These are phyloP conservation scores for Diadegma fenestrale DNA, from an alignment of 2,888 invertebrate species.

Conservation along the genomic window DNA sequence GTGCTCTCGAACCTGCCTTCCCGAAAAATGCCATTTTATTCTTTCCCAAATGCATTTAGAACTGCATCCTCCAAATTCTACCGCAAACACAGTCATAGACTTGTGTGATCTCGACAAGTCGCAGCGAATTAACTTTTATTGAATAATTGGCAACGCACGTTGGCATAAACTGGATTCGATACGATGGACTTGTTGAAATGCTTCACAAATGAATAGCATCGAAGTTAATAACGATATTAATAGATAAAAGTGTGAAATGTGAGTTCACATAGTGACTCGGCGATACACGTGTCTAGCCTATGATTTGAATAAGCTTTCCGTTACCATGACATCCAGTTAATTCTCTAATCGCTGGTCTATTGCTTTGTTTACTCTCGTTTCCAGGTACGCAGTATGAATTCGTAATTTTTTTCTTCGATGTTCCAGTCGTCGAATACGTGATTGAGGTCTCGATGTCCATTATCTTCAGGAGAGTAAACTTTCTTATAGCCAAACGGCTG, in stretches of 20 bases:
- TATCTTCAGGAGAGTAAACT: conserved; percentile 7
- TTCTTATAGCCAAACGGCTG: conserved; percentile 9
- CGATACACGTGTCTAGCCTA: neutral
- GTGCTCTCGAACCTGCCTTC: neutral
- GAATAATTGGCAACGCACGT: no score
- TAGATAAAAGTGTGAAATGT: neutral
- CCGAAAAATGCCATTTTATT: neutral
- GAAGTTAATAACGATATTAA: neutral
- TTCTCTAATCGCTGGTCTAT: conserved; percentile 18
- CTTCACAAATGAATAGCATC: neutral
- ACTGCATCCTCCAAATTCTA: neutral
- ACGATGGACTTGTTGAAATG: neutral
- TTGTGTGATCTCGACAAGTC: neutral
- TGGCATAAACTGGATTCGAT: neutral
- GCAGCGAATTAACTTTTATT: no score
- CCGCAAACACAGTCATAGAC: neutral
- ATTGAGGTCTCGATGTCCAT: conserved; percentile 40
- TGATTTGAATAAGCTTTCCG: conserved; percentile 43
- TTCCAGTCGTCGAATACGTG: conserved; percentile 38
- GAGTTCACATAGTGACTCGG: neutral
- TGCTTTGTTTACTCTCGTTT: conserved; percentile 14
- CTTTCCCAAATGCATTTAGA: neutral
- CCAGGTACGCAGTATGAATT: conserved; percentile 17
- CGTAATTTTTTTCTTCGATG: conserved; percentile 26
- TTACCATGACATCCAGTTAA: conserved; percentile 23